Base-by-base conservation (phyloP, 2,888 invertebrate species). In the Noctua pronuba region DNA sequence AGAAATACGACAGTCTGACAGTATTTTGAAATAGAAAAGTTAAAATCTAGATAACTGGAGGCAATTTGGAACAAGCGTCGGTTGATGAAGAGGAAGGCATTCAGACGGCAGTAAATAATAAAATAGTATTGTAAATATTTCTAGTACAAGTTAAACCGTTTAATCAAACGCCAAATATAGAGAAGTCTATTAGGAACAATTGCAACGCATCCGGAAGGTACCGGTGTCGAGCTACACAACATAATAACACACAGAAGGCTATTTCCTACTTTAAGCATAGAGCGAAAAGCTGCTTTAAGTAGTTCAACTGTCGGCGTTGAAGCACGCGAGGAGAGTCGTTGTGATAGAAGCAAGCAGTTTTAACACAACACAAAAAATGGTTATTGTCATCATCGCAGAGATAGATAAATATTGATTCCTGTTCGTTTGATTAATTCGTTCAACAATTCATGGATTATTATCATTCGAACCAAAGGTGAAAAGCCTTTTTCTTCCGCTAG, bases 121-220 rank as follows among this genome's bases (percentile, higher is more conserved):
- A 49, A 52, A 65, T 24, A 1, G 11, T 52, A 41, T 38, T 16
- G 28, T 58, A 31, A 74, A 73, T 24, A 70, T 67, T 58, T n/a
- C 21, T 13, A 21, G 18, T 67, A 46, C 24, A 72, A 60, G 31
- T 28, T 24, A 52, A n/a, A 58, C 52, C 24, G 41, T 41, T 74
- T 64, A 73, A 65, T 76, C 31, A 68, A 66, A 72, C 44, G 41
- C 86, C 78, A 75, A 83, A 86, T 80, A 85, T 69, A 83, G 86
- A 77, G 35, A 79, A 65, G 38, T 80, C 49, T 80, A 88, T 88
- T 83, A 85, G 69, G 76, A 60, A 81, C 81, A 81, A 75, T 84
- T 28, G 62, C 74, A 74, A 35, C n/a, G 58, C 67, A 78, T 74
- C 79, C 68, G 84, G 68, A 79, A 69, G 83, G 74, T 78, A 72